A percentile compares a stretch with the other conserved stretches of the same genome.
These are phyloP conservation scores for Sminthurinus aureus DNA, from an alignment of 2,888 invertebrate genomes.

Conservation along the genomic window DNA sequence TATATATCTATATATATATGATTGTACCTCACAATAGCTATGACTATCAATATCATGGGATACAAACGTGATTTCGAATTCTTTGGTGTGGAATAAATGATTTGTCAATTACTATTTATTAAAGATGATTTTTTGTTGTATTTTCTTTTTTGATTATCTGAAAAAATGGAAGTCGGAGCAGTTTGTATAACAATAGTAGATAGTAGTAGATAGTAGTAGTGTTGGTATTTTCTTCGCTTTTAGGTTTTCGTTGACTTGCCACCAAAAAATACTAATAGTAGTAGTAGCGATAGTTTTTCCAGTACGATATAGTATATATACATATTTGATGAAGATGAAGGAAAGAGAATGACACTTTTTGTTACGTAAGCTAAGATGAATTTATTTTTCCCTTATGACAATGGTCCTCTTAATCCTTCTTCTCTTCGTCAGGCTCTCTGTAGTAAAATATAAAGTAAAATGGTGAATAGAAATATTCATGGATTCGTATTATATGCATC, in stretches of 20 bases:
- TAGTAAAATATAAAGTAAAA: not conserved
- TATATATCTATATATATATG: too few species aligned
- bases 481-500: too few species aligned
- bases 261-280: not conserved
- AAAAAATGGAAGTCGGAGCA: not conserved
- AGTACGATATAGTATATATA: not conserved
- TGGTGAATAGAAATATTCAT: not conserved
- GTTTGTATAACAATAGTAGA: not conserved
- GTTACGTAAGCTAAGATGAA: constrained; percentile 23
- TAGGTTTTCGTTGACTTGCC: not conserved
- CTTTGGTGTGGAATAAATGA: not conserved
- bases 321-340: constrained; percentile 15
- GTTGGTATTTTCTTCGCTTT: constrained; percentile 5
- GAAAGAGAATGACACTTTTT: constrained; percentile 30
- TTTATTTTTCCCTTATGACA: constrained; percentile 13
- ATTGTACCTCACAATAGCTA: too few species aligned
- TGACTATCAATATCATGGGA: too few species aligned
- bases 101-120: not conserved
- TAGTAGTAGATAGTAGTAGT: not conserved
- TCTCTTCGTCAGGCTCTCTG: constrained; percentile 90
- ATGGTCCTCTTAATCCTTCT: constrained; percentile 73
- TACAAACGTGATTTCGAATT: too few species aligned
- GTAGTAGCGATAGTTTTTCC: not conserved
- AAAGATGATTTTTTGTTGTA: constrained; percentile 12
- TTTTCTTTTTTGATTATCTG: not conserved